Percentiles rank a stretch among this genome's conserved stretches.
Conservation (phyloP, 2,888 invertebrate genomes). For the Latrodectus elegans region DNA sequence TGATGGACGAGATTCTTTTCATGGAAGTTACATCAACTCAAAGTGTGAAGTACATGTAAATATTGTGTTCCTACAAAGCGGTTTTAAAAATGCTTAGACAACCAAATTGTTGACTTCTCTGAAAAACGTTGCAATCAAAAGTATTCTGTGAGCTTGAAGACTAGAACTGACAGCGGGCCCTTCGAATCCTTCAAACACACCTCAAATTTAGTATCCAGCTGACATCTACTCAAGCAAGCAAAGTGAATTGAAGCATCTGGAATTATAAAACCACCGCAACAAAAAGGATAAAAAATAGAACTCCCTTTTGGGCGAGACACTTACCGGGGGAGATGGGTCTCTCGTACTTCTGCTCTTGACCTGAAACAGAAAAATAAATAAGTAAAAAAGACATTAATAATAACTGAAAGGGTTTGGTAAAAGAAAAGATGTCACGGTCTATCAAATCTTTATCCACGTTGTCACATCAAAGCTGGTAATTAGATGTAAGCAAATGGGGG, state of each 20-base stretch:
- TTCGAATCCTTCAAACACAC: not conserved
- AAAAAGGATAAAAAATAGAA: not conserved
- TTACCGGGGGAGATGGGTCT: conserved; percentile 53
- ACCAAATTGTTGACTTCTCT: too few relatives aligned
- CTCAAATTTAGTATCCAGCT: not conserved
- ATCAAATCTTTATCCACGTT: conserved; percentile 12
- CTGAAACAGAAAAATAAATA: conserved; percentile 38
- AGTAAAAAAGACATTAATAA: conserved; percentile 18
- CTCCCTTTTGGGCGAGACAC: not conserved
- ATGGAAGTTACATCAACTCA: too few relatives aligned
- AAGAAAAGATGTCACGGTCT: conserved; percentile 20
- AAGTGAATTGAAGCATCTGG: too few relatives aligned
- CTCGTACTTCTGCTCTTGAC: conserved; percentile 57
- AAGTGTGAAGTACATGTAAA: too few relatives aligned
- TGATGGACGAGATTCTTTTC: too few relatives aligned
- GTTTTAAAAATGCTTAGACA: too few relatives aligned
- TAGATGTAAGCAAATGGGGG: too few relatives aligned
- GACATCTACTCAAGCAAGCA: not conserved
- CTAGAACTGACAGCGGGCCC: not conserved
- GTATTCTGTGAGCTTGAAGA: not conserved
- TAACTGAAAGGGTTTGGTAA: not conserved
- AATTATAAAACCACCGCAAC: not conserved
- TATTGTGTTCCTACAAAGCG: too few relatives aligned
- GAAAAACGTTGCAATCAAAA: too few relatives aligned
- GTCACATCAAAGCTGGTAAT: not conserved